Evolutionary conservation across 1,140 invertebrate species (phyloP).

Genomic region (Heliconius melpomene): DNA sequence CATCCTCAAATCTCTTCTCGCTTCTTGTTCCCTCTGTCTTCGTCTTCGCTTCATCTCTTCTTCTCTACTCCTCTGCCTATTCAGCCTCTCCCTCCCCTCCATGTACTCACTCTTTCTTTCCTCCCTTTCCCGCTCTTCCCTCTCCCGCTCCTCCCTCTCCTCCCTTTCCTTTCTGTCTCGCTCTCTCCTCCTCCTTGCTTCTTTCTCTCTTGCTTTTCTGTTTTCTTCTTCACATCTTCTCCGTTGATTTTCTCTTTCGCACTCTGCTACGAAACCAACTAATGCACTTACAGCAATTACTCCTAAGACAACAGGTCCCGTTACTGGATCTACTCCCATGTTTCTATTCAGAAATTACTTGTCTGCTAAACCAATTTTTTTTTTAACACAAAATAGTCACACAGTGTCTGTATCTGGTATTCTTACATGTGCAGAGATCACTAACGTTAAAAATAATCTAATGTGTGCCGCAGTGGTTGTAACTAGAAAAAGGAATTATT

Average conservation of each 20-base stretch:
- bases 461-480: too few relatives aligned
- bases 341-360: neutral
- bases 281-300: neutral
- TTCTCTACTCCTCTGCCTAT: too few relatives aligned
- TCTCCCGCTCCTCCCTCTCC: neutral
- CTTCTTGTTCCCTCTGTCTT: neutral
- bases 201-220: neutral
- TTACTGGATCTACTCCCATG: neutral
- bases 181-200: neutral
- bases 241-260: neutral
- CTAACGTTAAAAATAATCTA: too few relatives aligned
- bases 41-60: too few relatives aligned
- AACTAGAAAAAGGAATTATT: neutral
- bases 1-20: neutral
- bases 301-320: neutral
- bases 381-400: too few relatives aligned
- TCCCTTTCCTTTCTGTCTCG: neutral
- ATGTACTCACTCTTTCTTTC: neutral
- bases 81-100: too few relatives aligned
- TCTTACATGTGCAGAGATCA: too few relatives aligned
- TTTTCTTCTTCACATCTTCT: neutral
- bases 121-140: neutral
- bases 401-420: too few relatives aligned
- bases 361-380: neutral
- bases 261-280: neutral